phyloP scores from a whole-genome alignment of 2,888 invertebrate species.

The Opisthograptis luteolata region DNA sequence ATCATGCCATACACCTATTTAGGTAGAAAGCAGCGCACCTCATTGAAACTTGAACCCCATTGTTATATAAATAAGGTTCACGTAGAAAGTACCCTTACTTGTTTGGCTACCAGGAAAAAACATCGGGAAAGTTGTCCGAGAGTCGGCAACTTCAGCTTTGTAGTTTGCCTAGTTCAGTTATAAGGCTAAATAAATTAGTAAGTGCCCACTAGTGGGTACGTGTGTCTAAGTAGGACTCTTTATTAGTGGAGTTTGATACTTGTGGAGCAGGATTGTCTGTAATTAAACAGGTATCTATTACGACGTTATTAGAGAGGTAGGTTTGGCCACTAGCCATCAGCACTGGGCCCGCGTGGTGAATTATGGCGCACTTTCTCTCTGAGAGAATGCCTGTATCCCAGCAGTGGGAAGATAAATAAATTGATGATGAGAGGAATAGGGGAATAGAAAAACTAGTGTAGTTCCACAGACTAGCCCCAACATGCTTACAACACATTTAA shows the following conservation, averaged over 20 bases:
- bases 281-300: background rate
- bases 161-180: slow-evolving; percentile 30
- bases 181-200: slow-evolving; percentile 36
- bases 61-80: slow-evolving; percentile 36
- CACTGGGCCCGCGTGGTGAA: too few relatives aligned
- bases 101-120: slow-evolving; percentile 24
- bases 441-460: too few relatives aligned
- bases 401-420: too few relatives aligned
- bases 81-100: slow-evolving; percentile 32
- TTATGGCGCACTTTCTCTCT: too few relatives aligned
- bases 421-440: too few relatives aligned
- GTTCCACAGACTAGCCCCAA: too few relatives aligned
- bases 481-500: too few relatives aligned
- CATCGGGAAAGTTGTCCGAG: slow-evolving; percentile 27
- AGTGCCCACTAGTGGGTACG: slow-evolving; percentile 13
- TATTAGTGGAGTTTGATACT: slow-evolving; percentile 23
- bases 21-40: slow-evolving; percentile 11
- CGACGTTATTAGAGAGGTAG: too few relatives aligned
- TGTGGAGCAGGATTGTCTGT: slow-evolving; percentile 6
- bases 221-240: slow-evolving; percentile 22
- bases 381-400: too few relatives aligned
- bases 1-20: slow-evolving; percentile 34
- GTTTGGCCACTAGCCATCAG: too few relatives aligned
- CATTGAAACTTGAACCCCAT: slow-evolving; percentile 10
- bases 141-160: slow-evolving; percentile 36